Evolutionary conservation across 2,888 invertebrate genomes (phyloP), one percentile per base, ranked within the genome.

Genomic region (Lasiommata megera): DNA sequence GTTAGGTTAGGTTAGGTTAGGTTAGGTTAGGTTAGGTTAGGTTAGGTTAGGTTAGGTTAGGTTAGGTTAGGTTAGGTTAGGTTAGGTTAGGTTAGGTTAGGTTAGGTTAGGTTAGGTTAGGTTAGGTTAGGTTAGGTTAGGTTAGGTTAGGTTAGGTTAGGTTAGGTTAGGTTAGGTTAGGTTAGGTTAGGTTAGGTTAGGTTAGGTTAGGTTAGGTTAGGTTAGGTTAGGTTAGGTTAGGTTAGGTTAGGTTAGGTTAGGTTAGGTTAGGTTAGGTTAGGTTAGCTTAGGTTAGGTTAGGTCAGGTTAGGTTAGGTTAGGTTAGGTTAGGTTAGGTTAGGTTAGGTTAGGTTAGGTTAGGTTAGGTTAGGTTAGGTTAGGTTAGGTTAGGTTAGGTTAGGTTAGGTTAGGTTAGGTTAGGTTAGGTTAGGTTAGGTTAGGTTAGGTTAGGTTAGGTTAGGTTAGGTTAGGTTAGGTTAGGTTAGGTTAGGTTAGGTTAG

Each of bases 141-240:
- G 38, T 41, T 38, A 38, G 52, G 58, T 48, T 52, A 52, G 41
- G 51, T 52, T 41, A 36, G 47, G 43, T 48, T 46, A 61, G 58
- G 58, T 58, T 58, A 58, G 61, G 61, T 58, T 61, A 56, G 52
- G 41, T 53, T 53, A 53, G 53, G 53, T 38, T 38, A 56, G 56
- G 56, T 52, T 51, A 44, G 47, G 57, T 57, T 57, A 57, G 57
- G 38, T 31, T 48, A 34, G 34, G 57, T 57, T 57, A 52, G 53
- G 57, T 57, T 57, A 62, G 59, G 60, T 61, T 63, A 63, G 57
- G 57, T 57, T 56, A 61, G 56, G 58, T 58, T 55, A 61, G 58
- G 58, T 58, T 58, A 61, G 57, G 60, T 59, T 58, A 58, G 54
- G 58, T 59, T 59, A 59, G 59, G 59, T 59, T 59, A 59, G 58